A percentile compares a stretch with the other conserved stretches of the same genome.
These are phyloP conservation scores for Pelagia noctiluca DNA, from an alignment of 30 jellyfish, hydroid and myxozoan species.

Conservation along the genomic window DNA sequence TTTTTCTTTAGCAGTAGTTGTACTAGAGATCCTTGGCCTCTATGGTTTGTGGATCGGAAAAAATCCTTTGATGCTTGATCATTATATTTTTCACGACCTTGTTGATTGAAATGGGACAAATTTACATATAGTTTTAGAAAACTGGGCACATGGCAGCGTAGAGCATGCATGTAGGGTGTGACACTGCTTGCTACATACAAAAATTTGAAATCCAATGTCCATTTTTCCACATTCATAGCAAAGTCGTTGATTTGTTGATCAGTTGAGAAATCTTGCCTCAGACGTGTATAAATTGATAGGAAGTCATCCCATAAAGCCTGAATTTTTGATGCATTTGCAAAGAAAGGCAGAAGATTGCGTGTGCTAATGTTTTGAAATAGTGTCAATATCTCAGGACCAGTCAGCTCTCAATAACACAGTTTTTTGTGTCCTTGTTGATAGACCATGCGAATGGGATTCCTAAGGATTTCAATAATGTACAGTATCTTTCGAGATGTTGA, in stretches of 20 bases:
- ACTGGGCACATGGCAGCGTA: slow-evolving; percentile 42
- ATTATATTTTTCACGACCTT: slow-evolving; percentile 43
- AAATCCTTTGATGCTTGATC: slow-evolving; percentile 26
- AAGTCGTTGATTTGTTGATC: neutral
- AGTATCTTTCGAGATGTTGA: slow-evolving; percentile 17
- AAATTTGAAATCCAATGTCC: slow-evolving; percentile 27
- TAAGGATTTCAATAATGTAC: slow-evolving; percentile 1
- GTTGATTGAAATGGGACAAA: slow-evolving; percentile 44
- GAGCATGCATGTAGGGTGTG: slow-evolving; percentile 58
- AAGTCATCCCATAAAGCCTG: slow-evolving; percentile 49
- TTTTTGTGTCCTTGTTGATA: slow-evolving; percentile 7
- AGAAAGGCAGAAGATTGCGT: slow-evolving; percentile 30
- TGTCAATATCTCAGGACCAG: slow-evolving; percentile 56
- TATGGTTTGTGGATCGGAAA: slow-evolving; percentile 49
- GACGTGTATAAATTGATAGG: neutral
- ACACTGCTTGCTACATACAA: slow-evolving; percentile 12
- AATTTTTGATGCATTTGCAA: neutral
- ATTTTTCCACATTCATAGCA: neutral
- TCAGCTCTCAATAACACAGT: slow-evolving; percentile 7
- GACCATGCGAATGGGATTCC: slow-evolving; percentile 6
- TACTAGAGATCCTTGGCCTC: slow-evolving; percentile 20
- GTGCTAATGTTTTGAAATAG: slow-evolving; percentile 2
- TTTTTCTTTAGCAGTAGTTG: slow-evolving; percentile 51
- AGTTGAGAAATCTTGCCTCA: neutral
- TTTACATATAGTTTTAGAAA: slow-evolving; percentile 11